Base-by-base conservation (phyloP, 1,140 invertebrate species). In the Panulirus ornatus region DNA sequence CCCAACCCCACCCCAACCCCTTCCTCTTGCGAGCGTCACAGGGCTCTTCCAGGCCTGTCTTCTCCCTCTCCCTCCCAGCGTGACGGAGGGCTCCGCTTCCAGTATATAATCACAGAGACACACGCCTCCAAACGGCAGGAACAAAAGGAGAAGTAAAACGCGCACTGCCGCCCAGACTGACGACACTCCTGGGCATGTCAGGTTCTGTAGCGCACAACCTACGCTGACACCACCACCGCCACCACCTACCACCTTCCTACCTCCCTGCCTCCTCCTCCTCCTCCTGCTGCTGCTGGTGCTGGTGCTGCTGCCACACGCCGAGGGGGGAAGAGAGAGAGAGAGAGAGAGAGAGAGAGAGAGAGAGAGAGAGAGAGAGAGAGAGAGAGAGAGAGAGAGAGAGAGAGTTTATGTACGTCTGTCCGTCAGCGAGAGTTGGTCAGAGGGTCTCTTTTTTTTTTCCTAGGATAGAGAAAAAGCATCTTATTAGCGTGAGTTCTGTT, bases 121-220 rank as follows among this genome's bases (percentile, higher is more conserved):
- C 82, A 42, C 82, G 66, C 19, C 82, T 27, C 82, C 82, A 84
- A 84, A 84, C 82, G 82, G 82, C 66, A 84, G 82, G 66, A 84
- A 84, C 82, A 84, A 84, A 84, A 84, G 82, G 82, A 84, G 66
- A 42, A 71, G 82, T 66, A 84, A 84, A 84, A 84, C 63, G 63
- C 42, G 47, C 40, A 44, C 63, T 84, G 82, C 38, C 82, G 63
- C 63, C 34, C 63, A 22, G 82, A 71, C 82, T 84, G 82, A 84
- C 47, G 82, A 84, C 63, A 84, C 82, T 84, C 82, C 82, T 42
- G 82, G 82, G 82, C 82, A 84, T 71, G 82, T 84, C 82, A 73
- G 42, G n/a, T 22, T 78, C 66, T 36, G 58, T 40, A 19, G n/a
- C 66, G 38, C 63, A 47, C 84, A 38, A 71, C 70, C 71, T 51